Conservation (phyloP, 2,888 invertebrate species). For the Petrolisthes manimaculis region DNA sequence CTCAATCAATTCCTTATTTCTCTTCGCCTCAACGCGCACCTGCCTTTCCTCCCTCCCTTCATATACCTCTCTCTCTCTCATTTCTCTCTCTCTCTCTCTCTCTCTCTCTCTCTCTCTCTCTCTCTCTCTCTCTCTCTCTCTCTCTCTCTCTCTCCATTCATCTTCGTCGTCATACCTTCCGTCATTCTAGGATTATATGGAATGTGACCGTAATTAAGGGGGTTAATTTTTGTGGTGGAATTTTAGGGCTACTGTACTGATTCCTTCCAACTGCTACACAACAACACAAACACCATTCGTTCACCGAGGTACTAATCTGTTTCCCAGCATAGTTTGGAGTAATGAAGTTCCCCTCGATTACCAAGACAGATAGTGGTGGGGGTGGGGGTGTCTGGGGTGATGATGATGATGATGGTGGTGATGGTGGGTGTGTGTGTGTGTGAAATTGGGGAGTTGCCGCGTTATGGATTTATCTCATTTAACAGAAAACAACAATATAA, state of each 20-base stretch:
- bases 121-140: not conserved
- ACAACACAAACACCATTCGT: too few relatives aligned
- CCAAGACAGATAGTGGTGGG: not conserved
- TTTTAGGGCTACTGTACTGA: too few relatives aligned
- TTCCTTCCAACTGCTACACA: too few relatives aligned
- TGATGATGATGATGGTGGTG: not conserved
- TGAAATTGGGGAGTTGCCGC: not conserved
- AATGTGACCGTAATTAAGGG: too few relatives aligned
- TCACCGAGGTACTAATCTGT: too few relatives aligned
- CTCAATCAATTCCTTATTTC: not conserved
- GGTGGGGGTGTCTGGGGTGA: not conserved
- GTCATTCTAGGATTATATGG: too few relatives aligned
- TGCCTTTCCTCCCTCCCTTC: not conserved
- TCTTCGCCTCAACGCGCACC: not conserved
- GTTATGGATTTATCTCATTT: not conserved
- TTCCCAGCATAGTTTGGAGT: too few relatives aligned
- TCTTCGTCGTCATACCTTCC: not conserved
- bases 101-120: not conserved
- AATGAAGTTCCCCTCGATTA: too few relatives aligned
- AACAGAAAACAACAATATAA: not conserved
- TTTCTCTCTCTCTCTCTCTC: conserved; percentile 17
- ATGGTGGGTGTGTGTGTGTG: too few relatives aligned
- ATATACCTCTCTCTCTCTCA: not conserved
- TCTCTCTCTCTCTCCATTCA: not conserved
- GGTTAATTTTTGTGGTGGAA: too few relatives aligned